These are phyloP conservation scores for Dendrolimus houi DNA, from an alignment of 2,888 invertebrate species.

Conservation along the genomic window DNA sequence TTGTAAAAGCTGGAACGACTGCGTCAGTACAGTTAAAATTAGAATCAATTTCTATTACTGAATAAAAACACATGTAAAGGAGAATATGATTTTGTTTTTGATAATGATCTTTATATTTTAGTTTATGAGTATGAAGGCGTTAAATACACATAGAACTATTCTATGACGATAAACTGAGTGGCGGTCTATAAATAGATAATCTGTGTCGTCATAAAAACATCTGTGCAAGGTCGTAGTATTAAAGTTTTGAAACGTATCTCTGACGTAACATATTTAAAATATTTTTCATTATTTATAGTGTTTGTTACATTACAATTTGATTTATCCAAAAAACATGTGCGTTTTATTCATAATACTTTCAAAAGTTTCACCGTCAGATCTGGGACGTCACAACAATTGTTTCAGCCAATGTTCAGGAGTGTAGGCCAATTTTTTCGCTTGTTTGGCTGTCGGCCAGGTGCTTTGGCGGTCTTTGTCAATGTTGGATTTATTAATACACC, in stretches of 20 bases:
- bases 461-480: conserved; percentile 76
- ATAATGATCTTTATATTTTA: no score
- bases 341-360: background rate
- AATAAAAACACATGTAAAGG: no score
- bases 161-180: background rate
- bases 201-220: background rate
- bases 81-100: no score
- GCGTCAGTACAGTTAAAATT: background rate
- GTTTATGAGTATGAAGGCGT: no score
- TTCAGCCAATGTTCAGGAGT: conserved; percentile 29
- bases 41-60: no score
- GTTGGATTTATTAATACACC: conserved; percentile 72
- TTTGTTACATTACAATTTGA: background rate
- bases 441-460: conserved; percentile 59
- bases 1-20: background rate
- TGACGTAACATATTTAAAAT: background rate
- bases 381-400: conserved; percentile 39
- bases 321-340: background rate
- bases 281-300: background rate
- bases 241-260: background rate
- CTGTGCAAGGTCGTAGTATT: background rate
- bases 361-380: background rate
- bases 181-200: background rate
- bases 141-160: background rate
- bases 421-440: conserved; percentile 51